A percentile compares a stretch with the other conserved stretches of the same genome.
phyloP scores from a whole-genome alignment of 2,113 vertebrate genomes.

The Centropus bengalensis region DNA sequence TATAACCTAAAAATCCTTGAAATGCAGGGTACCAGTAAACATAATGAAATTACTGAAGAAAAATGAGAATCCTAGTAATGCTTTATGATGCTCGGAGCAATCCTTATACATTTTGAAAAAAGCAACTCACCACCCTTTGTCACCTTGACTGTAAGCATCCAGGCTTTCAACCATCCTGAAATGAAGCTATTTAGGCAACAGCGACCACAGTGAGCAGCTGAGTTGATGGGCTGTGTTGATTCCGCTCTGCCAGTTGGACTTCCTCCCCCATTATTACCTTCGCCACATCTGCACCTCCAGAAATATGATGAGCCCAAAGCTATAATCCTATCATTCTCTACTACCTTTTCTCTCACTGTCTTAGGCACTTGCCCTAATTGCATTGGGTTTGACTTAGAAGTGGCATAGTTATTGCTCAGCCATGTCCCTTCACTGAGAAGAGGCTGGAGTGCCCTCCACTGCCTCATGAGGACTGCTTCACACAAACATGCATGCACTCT shows the following conservation, averaged over 20 bases:
- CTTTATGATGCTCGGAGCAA: neutral
- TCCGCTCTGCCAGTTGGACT: neutral
- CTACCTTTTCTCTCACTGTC: neutral
- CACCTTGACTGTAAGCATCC: neutral
- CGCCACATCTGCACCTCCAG: neutral
- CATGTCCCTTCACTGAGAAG: neutral
- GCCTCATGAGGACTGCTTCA: neutral
- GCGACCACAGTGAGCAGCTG: neutral
- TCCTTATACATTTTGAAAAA: neutral
- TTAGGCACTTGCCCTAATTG: neutral
- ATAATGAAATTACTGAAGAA: neutral
- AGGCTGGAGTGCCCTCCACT: neutral
- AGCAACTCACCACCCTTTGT: neutral
- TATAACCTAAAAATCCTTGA: neutral
- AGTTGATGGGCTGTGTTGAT: neutral
- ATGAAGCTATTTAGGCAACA: neutral
- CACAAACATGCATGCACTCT: neutral
- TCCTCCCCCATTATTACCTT: neutral
- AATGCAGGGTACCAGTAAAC: neutral
- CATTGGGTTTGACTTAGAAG: neutral
- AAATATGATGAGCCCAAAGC: neutral
- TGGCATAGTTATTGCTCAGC: neutral
- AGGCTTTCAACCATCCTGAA: neutral
- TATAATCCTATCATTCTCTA: neutral
- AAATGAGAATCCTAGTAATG: neutral